Conservation (phyloP, 2,113 vertebrate species). For the Perca schrenkii region DNA sequence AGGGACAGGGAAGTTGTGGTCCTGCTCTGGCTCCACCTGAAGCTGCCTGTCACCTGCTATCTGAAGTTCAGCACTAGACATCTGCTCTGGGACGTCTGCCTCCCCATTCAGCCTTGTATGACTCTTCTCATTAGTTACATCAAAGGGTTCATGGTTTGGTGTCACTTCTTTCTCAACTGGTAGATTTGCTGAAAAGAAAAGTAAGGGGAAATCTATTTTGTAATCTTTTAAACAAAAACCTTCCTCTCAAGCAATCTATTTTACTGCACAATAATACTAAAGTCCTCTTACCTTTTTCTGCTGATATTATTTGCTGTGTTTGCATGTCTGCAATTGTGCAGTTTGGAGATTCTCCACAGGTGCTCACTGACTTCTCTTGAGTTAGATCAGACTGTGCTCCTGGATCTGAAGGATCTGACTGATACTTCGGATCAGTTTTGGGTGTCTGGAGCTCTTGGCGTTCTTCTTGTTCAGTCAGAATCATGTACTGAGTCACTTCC, state of each 20-base stretch:
- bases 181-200: conserved; percentile 43
- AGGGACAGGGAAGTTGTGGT: conserved; percentile 21
- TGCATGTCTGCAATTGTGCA: conserved; percentile 4
- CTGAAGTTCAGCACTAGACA: conserved; percentile 16
- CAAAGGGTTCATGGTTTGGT: neutral
- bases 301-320: neutral
- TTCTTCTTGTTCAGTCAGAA: conserved; percentile 4
- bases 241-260: neutral
- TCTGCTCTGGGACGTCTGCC: conserved; percentile 14
- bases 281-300: conserved; percentile 56
- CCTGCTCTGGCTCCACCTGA: conserved; percentile 43
- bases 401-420: conserved; percentile 21
- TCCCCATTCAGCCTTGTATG: neutral
- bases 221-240: conserved; percentile 8
- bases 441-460: neutral
- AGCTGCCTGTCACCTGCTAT: conserved; percentile 16
- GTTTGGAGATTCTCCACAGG: neutral
- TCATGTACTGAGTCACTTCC: neutral
- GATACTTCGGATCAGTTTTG: neutral
- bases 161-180: conserved; percentile 16
- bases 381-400: neutral
- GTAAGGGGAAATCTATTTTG: neutral
- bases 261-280: neutral
- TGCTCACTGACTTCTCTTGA: neutral
- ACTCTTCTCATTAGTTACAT: conserved; percentile 14